Percentiles rank a stretch among this genome's conserved stretches.
Evolutionary conservation across 2,888 invertebrate genomes (phyloP).

Genomic region (Apantesis nais): DNA sequence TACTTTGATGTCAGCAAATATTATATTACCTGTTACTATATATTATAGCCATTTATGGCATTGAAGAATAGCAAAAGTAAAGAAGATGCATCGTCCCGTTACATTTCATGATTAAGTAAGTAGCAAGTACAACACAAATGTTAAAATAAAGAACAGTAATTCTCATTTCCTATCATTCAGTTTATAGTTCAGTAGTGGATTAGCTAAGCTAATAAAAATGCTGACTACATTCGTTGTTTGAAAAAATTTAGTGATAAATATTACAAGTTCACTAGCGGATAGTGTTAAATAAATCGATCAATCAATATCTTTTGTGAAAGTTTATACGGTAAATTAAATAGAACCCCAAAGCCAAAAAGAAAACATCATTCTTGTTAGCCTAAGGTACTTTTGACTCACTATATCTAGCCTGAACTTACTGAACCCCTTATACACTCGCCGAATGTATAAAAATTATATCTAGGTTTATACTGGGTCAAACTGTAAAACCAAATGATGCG

Average conservation of each 20-base stretch:
- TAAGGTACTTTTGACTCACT: not conserved
- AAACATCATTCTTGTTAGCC: not conserved
- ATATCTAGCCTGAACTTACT: not conserved
- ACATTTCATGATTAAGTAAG: not conserved
- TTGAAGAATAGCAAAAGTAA: not conserved
- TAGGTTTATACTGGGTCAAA: conserved; percentile 21
- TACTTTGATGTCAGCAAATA: conserved; percentile 9
- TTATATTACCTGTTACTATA: not conserved
- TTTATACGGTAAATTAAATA: not conserved
- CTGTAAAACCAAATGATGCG: conserved; percentile 20
- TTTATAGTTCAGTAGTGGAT: not conserved
- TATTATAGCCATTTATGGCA: not conserved
- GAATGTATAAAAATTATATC: not conserved
- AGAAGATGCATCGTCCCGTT: not conserved
- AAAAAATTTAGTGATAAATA: not conserved
- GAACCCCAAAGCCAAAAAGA: not conserved
- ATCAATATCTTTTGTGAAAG: not conserved
- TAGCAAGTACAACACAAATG: not conserved
- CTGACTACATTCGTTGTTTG: not conserved
- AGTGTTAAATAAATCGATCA: not conserved
- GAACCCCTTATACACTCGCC: not conserved
- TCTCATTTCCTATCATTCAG: not conserved
- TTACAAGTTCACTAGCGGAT: not conserved
- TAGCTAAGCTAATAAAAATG: not conserved
- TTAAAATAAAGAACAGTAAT: not conserved